A percentile compares a stretch with the other conserved stretches of the same genome.
Conservation (phyloP, 2,888 invertebrate genomes). For the Polylopha cassiicola region DNA sequence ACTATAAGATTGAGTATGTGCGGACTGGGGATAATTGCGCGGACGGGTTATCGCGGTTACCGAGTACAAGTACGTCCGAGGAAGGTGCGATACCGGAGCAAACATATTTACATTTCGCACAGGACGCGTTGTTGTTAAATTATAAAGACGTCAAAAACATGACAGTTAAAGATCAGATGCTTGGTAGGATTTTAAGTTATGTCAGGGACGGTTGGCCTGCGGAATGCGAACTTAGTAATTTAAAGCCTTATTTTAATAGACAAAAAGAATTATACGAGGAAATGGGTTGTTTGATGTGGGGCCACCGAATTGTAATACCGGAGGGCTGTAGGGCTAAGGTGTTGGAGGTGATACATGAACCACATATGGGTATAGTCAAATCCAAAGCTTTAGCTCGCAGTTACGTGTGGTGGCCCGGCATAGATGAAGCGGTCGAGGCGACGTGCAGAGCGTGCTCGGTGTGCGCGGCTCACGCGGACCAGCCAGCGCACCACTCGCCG, state of each 20-base stretch:
- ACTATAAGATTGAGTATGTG: conserved; percentile 9
- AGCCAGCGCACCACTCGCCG: conserved; percentile 10
- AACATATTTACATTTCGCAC: conserved; percentile 19
- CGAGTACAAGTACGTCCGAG: neutral
- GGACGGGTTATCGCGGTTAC: neutral
- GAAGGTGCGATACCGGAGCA: conserved; percentile 19
- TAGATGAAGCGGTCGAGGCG: conserved; percentile 18
- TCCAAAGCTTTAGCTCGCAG: conserved; percentile 24
- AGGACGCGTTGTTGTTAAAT: conserved; percentile 21
- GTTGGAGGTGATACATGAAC: conserved; percentile 17
- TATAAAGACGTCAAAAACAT: conserved; percentile 14
- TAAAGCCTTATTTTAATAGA: conserved; percentile 24
- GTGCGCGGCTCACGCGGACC: conserved; percentile 6
- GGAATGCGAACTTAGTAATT: conserved; percentile 3
- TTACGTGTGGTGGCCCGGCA: conserved; percentile 29
- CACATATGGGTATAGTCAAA: conserved; percentile 26
- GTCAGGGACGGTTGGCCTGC: conserved; percentile 27
- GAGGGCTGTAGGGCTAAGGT: conserved; percentile 2
- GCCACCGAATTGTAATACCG: conserved; percentile 26
- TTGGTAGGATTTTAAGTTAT: conserved; percentile 23
- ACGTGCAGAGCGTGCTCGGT: conserved; percentile 8
- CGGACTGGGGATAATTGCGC: neutral
- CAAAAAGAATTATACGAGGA: conserved; percentile 18
- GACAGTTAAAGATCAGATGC: conserved; percentile 18
- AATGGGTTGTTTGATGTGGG: conserved; percentile 23